Base-by-base conservation (phyloP, 2,113 vertebrate genomes). In the Bostrychus sinensis region DNA sequence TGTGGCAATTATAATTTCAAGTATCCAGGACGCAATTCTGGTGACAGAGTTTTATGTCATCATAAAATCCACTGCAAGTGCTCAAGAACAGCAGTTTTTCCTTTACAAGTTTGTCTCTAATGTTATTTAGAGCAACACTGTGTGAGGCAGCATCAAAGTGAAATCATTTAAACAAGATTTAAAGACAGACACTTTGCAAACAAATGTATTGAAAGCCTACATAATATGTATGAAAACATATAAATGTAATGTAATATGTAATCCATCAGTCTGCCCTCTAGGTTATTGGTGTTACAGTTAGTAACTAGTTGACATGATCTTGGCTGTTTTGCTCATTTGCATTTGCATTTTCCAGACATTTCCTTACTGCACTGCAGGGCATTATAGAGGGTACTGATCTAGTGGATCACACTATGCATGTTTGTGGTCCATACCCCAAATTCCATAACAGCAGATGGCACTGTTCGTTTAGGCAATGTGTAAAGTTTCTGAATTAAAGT, bases 371-470 rank as follows among this genome's bases (percentile, higher is more conserved):
- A 34, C 7, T 86, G 86, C 83, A 89, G 83, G 86, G 85, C 87
- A 85, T 83, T 79, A 66, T 65, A 42, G 55, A 57, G 66, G 66
- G 36, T 14, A 22, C 51, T 59, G 20, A 36, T 43, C 42, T 6
- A 23, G 59, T 48, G 11, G n/a, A 17, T 43, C 43, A 50, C 37
- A 39, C 13, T 14, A 14, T 22, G 22, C 2, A 10, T 1, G 26
- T 28, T 43, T 37, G 20, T 32, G 12, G 45, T 55, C 25, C 55
- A n/a, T 26, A 17, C 36, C 32, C 30, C 66, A 36, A 51, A 54
- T 50, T 50, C 63, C 39, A 20, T 46, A 58, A 76, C 89, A 88
- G 76, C 81, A 91, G 90, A 66, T 86, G 90, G 87, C 82, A 65
- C 81, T 88, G 71, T 87, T 84, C 57, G 20, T 66, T 16, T 72